Percentiles rank a stretch among this genome's conserved stretches.
Conservation (phyloP, 2,888 invertebrate species). For the Diarsia rubi region DNA sequence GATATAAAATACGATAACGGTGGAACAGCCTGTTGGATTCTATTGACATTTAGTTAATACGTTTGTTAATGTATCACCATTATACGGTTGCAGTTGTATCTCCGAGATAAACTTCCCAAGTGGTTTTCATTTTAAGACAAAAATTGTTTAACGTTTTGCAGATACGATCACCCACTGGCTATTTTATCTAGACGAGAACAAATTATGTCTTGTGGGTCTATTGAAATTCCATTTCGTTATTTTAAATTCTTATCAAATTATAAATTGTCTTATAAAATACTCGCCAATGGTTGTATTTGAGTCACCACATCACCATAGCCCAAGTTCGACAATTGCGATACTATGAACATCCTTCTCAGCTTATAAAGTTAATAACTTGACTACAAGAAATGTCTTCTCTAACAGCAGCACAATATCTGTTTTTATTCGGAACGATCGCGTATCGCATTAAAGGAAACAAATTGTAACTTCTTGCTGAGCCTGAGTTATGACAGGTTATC, state of each 20-base stretch:
- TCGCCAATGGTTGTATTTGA: background rate
- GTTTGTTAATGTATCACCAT: constrained; percentile 55
- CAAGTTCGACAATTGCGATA: background rate
- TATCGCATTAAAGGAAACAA: constrained; percentile 43
- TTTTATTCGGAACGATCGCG: constrained; percentile 39
- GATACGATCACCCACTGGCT: background rate
- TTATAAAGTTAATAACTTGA: constrained; percentile 13
- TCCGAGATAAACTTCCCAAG: constrained; percentile 1
- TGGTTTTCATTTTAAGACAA: background rate
- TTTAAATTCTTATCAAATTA: background rate
- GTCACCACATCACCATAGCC: background rate
- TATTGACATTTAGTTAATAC: constrained; percentile 69
- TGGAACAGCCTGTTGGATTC: constrained; percentile 67
- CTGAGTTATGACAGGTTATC: constrained; percentile 42
- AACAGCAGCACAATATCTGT: constrained; percentile 26
- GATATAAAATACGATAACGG: constrained; percentile 79
- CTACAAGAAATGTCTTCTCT: constrained; percentile 16
- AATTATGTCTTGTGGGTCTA: background rate
- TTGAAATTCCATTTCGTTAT: background rate
- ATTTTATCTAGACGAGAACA: constrained; percentile 3
- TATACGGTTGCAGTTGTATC: constrained; percentile 30
- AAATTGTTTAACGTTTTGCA: background rate
- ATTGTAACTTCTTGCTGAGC: constrained; percentile 39
- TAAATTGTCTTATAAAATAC: background rate
- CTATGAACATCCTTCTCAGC: constrained; percentile 13